Conservation (phyloP, 2,113 vertebrate genomes). For the Grus americana region DNA sequence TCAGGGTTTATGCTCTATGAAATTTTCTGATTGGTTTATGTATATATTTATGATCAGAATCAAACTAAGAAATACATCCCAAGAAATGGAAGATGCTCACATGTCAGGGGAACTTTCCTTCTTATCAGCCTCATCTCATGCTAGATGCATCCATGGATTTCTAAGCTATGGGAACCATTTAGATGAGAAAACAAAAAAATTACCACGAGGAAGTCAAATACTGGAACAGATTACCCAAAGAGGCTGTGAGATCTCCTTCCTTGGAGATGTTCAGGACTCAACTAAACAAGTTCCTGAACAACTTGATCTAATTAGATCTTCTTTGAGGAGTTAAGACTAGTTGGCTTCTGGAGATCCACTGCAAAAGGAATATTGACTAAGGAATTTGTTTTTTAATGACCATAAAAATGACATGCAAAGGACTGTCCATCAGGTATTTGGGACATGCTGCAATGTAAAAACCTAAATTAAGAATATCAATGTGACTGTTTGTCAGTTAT, state of each 20-base stretch:
- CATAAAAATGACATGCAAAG: not conserved
- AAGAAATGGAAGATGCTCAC: not conserved
- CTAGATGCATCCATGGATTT: not conserved
- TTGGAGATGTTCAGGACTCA: not conserved
- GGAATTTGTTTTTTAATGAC: too few species aligned
- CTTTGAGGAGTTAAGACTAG: not conserved
- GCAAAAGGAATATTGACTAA: not conserved
- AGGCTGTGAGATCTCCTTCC: not conserved
- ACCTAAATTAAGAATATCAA: not conserved
- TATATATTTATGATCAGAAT: not conserved
- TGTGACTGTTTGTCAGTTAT: not conserved
- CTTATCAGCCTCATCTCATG: not conserved
- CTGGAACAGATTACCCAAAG: not conserved
- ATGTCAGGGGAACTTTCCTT: not conserved
- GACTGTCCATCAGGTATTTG: not conserved
- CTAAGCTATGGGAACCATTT: not conserved
- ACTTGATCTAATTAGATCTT: not conserved
- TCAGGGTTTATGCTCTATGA: not conserved
- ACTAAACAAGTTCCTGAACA: not conserved
- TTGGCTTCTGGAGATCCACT: not conserved
- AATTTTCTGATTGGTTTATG: not conserved
- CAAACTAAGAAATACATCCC: not conserved
- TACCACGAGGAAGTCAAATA: not conserved
- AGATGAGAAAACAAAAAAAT: not conserved
- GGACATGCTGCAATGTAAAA: not conserved